Evolutionary conservation across 2,888 invertebrate genomes (phyloP), one percentile per base, ranked within the genome.

Genomic region (Melipona beecheii): DNA sequence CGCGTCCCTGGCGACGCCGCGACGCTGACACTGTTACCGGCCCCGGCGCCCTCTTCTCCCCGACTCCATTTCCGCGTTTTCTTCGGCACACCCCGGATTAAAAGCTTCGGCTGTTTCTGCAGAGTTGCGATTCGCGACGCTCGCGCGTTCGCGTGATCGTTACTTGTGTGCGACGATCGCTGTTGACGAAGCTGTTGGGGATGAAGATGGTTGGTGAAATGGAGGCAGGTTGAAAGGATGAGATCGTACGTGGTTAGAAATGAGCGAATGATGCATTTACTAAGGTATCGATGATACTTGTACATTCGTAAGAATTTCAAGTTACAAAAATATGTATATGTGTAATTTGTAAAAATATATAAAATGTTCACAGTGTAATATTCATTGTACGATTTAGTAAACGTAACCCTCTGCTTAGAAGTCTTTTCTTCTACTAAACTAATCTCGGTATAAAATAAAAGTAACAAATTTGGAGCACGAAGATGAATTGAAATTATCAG

Each of bases 1-100:
- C 89, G 88, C 89, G 90, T 92, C 91, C 92, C 91, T 90, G 92
- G 93, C 92, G 93, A 91, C 92, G 90, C 84, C 85, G 86, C 88
- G 92, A 92, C 92, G 92, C 91, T 91, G 90, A 92, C 90, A 91
- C 87, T 86, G 77, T 69, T 64, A 43, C 43, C 84, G 83, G 88
- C 86, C 64, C 75, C 86, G 13, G 19, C 86, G 78, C 83, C 75
- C 79, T 81, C 75, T 84, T 81, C 83, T 27, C 70, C 54, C 78
- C 77, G 64, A 80, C 89, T 81, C 87, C 90, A 88, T 89, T 91
- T 88, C 90, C 86, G 86, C 85, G 84, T 90, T 89, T 91, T 91
- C 91, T 90, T 91, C 86, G 90, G 88, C 91, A 88, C 87, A 75
- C 75, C 83, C 88, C 69, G 91, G 92, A 93, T 93, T 87, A 87